Conservation (phyloP, 1,140 invertebrate genomes). For the Aphidius ervi region DNA sequence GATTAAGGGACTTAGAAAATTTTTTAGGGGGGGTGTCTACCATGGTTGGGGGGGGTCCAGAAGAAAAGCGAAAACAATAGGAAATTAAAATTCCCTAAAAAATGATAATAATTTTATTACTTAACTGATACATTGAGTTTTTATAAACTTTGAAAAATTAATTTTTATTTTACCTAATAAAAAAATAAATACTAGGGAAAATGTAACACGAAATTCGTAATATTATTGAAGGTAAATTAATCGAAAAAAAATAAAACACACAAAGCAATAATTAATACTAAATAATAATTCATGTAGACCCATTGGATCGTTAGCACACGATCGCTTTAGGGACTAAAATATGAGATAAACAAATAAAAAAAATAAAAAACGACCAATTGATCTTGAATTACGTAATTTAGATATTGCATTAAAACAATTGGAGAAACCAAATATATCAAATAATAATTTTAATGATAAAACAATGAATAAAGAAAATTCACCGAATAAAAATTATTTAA, state of each 20-base stretch:
- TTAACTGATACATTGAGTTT: too few relatives aligned
- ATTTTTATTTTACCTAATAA: too few relatives aligned
- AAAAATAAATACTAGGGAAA: too few relatives aligned
- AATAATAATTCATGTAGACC: background rate
- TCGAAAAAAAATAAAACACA: background rate
- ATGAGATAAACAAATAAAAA: conserved; percentile 1
- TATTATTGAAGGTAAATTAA: background rate
- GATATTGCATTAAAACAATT: conserved; percentile 17
- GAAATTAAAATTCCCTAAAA: too few relatives aligned
- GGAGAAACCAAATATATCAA: background rate
- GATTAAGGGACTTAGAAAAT: too few relatives aligned
- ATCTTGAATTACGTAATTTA: conserved; percentile 19
- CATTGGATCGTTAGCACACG: conserved; percentile 10
- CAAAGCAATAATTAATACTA: background rate
- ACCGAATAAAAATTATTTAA: background rate
- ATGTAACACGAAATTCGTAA: too few relatives aligned
- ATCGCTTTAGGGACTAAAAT: conserved; percentile 4
- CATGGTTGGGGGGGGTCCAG: too few relatives aligned
- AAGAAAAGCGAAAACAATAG: too few relatives aligned
- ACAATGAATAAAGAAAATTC: background rate
- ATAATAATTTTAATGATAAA: background rate
- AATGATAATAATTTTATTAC: too few relatives aligned
- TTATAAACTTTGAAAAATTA: too few relatives aligned
- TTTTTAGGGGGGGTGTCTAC: too few relatives aligned
- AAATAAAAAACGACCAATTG: background rate